These are phyloP conservation scores for Periophthalmus modestus DNA, from an alignment of 2,113 vertebrate genomes.

Conservation along the genomic window DNA sequence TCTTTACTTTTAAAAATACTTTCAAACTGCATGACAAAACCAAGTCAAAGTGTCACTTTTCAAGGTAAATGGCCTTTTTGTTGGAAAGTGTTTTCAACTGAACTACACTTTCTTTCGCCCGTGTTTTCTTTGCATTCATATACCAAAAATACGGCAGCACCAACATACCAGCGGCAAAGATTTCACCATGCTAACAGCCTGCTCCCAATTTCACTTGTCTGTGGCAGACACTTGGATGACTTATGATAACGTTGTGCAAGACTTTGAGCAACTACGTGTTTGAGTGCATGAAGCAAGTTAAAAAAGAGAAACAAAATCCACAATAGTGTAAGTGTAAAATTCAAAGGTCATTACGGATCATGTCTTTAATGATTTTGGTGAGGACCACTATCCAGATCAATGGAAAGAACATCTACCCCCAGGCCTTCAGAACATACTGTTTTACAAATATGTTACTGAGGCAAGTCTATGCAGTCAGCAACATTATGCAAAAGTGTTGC, in stretches of 20 bases:
- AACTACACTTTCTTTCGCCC: neutral
- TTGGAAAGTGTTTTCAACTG: neutral
- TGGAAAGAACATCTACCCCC: neutral
- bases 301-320: constrained; percentile 20
- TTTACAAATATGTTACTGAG: neutral
- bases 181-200: constrained; percentile 40
- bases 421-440: neutral
- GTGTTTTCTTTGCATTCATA: neutral
- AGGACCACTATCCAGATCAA: neutral
- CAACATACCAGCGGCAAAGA: constrained; percentile 5
- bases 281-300: constrained; percentile 11
- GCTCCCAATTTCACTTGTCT: constrained; percentile 48
- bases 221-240: constrained; percentile 35
- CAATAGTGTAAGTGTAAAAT: neutral
- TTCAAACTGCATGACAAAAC: neutral
- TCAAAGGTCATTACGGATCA: neutral
- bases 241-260: constrained; percentile 43
- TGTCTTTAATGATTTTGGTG: neutral
- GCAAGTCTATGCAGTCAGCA: neutral
- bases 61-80: neutral
- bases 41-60: neutral
- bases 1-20: neutral
- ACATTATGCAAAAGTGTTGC: no score
- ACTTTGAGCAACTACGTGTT: constrained; percentile 16
- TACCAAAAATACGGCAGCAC: constrained; percentile 8